Percentiles rank a stretch among this genome's conserved stretches.
These are phyloP conservation scores for Nothoprocta pentlandii DNA, from an alignment of 2,113 vertebrate species.

Conservation along the genomic window DNA sequence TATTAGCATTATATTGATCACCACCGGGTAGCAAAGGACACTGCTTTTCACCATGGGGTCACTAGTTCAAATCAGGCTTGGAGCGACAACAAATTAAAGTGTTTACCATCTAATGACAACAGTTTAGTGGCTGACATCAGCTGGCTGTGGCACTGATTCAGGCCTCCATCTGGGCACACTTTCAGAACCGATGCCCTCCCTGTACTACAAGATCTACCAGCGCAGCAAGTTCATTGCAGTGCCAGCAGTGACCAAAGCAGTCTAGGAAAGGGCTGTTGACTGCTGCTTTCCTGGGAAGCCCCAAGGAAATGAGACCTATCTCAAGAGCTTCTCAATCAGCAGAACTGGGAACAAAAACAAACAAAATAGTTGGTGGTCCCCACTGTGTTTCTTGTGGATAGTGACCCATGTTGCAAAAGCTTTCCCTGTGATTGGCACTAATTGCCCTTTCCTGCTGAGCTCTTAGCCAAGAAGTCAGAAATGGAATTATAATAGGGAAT, in stretches of 20 bases:
- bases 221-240: background rate
- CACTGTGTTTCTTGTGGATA: conserved; percentile 29
- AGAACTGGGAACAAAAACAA: conserved; percentile 62
- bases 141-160: background rate
- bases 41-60: background rate
- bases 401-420: conserved; percentile 47
- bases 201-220: background rate
- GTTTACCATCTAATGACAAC: background rate
- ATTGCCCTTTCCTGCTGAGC: background rate
- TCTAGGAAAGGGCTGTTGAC: conserved; percentile 12
- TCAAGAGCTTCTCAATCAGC: conserved; percentile 57
- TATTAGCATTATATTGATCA: background rate
- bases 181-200: background rate
- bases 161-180: background rate
- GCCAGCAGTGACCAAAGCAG: background rate
- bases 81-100: background rate
- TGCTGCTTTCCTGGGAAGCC: background rate
- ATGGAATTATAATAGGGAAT: background rate
- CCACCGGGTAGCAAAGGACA: background rate
- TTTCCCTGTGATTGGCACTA: conserved; percentile 34
- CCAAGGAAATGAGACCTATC: conserved; percentile 23
- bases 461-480: background rate
- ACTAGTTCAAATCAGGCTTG: background rate
- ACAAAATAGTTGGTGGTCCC: conserved; percentile 58
- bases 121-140: background rate